phyloP scores from a whole-genome alignment of 2,113 vertebrate genomes.

The Mesoclemmys tuberculata region DNA sequence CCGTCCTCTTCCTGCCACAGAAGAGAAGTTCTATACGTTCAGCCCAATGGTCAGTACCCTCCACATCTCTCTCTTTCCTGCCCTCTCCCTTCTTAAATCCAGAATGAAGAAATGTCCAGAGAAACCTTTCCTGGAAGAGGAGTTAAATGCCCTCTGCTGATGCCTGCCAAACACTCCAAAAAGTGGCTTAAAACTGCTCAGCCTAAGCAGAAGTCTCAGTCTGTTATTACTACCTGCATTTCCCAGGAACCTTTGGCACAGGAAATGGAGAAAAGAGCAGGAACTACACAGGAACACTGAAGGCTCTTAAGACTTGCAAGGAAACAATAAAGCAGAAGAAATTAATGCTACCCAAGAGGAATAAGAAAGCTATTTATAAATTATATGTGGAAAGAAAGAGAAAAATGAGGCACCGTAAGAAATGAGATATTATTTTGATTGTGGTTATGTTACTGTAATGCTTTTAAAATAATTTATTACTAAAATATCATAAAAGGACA shows the following conservation, averaged over 20 bases:
- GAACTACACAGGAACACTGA: background rate
- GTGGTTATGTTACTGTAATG: background rate
- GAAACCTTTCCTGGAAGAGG: background rate
- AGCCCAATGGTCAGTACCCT: accelerated
- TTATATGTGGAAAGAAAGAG: background rate
- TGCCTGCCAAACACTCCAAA: background rate
- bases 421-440: background rate
- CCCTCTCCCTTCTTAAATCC: background rate
- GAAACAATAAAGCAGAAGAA: accelerated
- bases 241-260: accelerated
- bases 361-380: background rate
- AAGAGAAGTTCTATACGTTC: background rate
- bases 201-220: background rate
- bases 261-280: background rate
- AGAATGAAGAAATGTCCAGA: background rate
- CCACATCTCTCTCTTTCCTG: accelerated
- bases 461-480: background rate
- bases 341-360: background rate
- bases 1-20: background rate
- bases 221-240: background rate
- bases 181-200: background rate
- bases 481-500: background rate
- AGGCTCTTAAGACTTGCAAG: background rate
- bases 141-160: background rate
- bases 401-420: background rate